phyloP scores from a whole-genome alignment of 2,888 invertebrate genomes.

The Apamea sordens region DNA sequence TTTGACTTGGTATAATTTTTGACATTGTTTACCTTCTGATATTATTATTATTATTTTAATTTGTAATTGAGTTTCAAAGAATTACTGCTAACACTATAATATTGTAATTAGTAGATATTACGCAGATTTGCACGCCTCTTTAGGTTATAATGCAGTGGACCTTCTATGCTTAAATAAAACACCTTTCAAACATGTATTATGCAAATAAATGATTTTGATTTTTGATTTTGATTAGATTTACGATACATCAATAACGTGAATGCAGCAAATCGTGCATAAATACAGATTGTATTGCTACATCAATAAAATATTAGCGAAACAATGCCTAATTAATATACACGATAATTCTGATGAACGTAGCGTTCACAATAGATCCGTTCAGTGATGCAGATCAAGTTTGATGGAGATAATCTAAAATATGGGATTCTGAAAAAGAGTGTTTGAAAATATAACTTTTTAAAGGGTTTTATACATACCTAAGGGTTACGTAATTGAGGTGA shows the following conservation, averaged over 20 bases:
- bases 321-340: conserved; percentile 40
- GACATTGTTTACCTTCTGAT: no score
- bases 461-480: not conserved
- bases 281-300: conserved; percentile 10
- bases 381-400: conserved; percentile 1
- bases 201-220: no score
- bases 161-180: no score
- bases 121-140: no score
- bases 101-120: no score
- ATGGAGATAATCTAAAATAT: not conserved
- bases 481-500: not conserved
- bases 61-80: no score
- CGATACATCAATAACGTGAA: conserved; percentile 14
- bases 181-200: no score
- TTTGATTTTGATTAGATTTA: no score
- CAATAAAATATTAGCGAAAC: conserved; percentile 31
- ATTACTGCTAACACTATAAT: no score
- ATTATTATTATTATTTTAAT: no score
- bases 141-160: no score
- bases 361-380: conserved; percentile 17
- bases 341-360: conserved; percentile 20
- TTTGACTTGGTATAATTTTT: no score
- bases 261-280: conserved; percentile 17
- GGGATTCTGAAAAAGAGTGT: not conserved
- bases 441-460: not conserved